Evolutionary conservation across 2,797 vertebrate species (phyloP).

Genomic region (Vipera ursinii): DNA sequence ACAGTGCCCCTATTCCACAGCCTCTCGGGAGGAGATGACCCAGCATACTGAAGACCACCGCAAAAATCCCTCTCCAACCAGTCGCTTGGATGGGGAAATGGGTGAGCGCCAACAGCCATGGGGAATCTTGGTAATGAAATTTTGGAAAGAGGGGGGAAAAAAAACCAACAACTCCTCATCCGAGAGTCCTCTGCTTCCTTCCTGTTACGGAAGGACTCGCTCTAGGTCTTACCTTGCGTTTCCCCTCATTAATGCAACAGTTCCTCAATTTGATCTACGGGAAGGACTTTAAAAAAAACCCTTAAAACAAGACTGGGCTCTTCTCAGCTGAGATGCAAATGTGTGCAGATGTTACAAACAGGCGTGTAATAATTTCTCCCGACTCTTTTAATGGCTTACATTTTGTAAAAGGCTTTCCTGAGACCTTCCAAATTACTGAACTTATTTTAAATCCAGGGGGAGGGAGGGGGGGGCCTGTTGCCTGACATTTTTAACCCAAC

Average conservation of each 20-base stretch:
- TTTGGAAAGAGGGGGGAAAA: not conserved
- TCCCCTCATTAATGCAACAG: not conserved
- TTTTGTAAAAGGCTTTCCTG: not conserved
- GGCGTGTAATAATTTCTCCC: not conserved
- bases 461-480: too few relatives aligned
- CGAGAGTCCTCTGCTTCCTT: not conserved
- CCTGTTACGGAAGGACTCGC: not conserved
- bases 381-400: not conserved
- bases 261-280: not conserved
- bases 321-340: not conserved
- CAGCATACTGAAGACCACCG: conserved; percentile 82
- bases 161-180: not conserved
- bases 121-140: accelerated
- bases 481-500: too few relatives aligned
- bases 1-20: conserved; percentile 80
- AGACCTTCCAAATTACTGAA: not conserved
- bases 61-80: conserved; percentile 59
- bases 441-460: not conserved
- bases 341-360: not conserved
- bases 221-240: too few relatives aligned
- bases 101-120: conserved; percentile 42
- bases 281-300: not conserved
- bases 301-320: not conserved
- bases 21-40: conserved; percentile 85
- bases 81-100: conserved; percentile 59